Evolutionary conservation across 1,140 invertebrate species (phyloP), one percentile per base, ranked within the genome.

Genomic region (Adelges cooleyi): DNA sequence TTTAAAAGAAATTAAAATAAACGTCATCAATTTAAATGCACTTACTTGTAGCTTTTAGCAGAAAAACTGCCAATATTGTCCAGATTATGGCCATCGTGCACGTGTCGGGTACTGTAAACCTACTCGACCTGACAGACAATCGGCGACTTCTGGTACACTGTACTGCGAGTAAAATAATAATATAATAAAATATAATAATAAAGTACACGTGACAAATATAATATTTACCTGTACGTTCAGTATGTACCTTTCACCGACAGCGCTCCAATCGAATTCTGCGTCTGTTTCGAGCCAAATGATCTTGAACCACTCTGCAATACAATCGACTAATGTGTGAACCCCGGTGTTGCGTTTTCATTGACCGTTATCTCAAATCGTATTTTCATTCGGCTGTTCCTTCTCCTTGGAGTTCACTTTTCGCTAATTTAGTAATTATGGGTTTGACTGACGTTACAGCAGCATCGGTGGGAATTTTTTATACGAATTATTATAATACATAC

Each of bases 261-360:
- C 56, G 23, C 56, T 59, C 54, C 54, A 59, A 59, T 59, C 54
- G 25, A 46, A 59, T 56, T 3, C 38, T 23, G 36, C n/a, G 17
- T 29, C 17, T 18, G 1, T 20, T 25, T 9, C 20, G 13, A 27
- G 46, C 42, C 22, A 23, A 46, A 59, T 44, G 54, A 59, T 46
- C 54, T 59, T 59, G 54, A 59, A 46, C 54, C 54, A 59, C 54
- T 59, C 22, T 13, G 9, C 11, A 11, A 11, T 33, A 33, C 29
- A 33, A 11, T n/a, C 29, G 29, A 11, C 5, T 33, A 11, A 5
- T 33, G 29, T 33, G 11, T 6, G 29, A 33, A 33, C 29, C 5
- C 29, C 11, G 11, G 11, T 33, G 29, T 33, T 6, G 5, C 29
- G 11, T 5, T 33, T 6, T 11, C 29, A 33, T 33, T 33, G 11